Evolutionary conservation across 1,140 invertebrate genomes (phyloP).

Genomic region (Platyscapa corneri): DNA sequence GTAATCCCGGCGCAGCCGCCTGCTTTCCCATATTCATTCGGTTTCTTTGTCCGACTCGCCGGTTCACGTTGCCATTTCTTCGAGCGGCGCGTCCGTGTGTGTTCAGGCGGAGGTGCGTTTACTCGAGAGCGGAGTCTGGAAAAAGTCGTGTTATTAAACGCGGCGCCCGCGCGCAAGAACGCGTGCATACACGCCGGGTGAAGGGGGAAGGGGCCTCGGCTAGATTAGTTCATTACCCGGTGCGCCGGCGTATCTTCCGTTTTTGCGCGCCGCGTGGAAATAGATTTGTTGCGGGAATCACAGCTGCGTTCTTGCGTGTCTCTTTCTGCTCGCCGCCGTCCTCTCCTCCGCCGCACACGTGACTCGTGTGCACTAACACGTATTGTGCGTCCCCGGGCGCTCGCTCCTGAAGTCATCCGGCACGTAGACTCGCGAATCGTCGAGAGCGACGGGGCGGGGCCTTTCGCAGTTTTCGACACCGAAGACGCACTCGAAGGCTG

Average conservation of each 20-base stretch:
- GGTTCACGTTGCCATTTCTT: not conserved
- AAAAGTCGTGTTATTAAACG: constrained; percentile 63
- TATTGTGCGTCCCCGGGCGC: constrained; percentile 7
- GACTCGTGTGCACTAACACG: constrained; percentile 8
- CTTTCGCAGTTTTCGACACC: not conserved
- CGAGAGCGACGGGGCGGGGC: too few relatives aligned
- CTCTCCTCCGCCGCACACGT: not conserved
- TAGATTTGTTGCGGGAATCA: constrained; percentile 61
- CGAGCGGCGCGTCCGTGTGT: too few relatives aligned
- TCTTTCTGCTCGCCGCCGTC: too few relatives aligned
- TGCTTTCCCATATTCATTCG: not conserved
- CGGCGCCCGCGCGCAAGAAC: constrained; percentile 30
- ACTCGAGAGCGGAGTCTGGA: constrained; percentile 27
- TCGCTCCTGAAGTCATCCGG: too few relatives aligned
- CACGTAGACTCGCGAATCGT: too few relatives aligned
- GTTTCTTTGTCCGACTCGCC: not conserved
- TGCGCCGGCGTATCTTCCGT: constrained; percentile 58
- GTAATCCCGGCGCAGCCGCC: too few relatives aligned
- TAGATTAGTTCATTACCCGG: constrained; percentile 67
- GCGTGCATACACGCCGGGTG: not conserved
- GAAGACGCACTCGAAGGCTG: too few relatives aligned
- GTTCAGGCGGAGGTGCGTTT: too few relatives aligned
- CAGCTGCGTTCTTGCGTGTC: constrained; percentile 51
- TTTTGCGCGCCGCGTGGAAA: constrained; percentile 61
- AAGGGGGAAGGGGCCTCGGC: too few relatives aligned